Percentiles rank a stretch among this genome's conserved stretches.
phyloP scores from a whole-genome alignment of 2,113 vertebrate genomes.

The Brachionichthys hirsutus region DNA sequence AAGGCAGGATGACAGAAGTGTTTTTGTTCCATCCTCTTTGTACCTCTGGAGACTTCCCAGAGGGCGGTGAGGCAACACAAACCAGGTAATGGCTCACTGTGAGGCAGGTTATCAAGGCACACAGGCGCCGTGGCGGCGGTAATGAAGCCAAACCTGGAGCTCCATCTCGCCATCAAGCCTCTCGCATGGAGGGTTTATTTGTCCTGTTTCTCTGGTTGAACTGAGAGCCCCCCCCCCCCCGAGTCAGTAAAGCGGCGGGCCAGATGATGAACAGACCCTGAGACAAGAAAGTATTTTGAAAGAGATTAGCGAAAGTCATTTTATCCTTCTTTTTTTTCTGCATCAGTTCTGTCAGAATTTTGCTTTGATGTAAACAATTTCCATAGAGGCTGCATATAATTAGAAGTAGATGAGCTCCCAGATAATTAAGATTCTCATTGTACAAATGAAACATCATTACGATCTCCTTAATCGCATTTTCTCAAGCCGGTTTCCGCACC shows the following conservation, averaged over 20 bases:
- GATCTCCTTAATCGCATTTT: background rate
- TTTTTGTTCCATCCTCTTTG: conserved; percentile 39
- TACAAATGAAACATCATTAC: conserved; percentile 4
- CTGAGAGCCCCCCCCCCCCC: conserved; percentile 13
- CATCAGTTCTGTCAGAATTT: background rate
- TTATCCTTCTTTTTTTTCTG: conserved; percentile 8
- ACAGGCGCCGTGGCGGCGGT: conserved; percentile 34
- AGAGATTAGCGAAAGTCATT: conserved; percentile 26
- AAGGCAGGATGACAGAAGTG: conserved; percentile 18
- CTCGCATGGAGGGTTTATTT: conserved; percentile 44
- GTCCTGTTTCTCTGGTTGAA: conserved; percentile 32
- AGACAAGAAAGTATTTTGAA: conserved; percentile 34
- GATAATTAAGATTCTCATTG: conserved; percentile 4
- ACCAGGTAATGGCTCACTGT: conserved; percentile 53
- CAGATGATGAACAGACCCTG: conserved; percentile 13
- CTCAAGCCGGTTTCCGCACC: background rate
- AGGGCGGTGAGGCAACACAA: conserved; percentile 28
- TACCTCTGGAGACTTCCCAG: conserved; percentile 32
- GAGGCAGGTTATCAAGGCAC: conserved; percentile 48
- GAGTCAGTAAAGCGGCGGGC: conserved; percentile 8
- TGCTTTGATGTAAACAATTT: background rate
- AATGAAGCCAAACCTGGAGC: conserved; percentile 51
- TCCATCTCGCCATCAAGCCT: conserved; percentile 25
- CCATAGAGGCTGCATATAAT: too few species aligned
- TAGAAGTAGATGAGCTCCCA: background rate